A percentile compares a stretch with the other conserved stretches of the same genome.
phyloP scores from a whole-genome alignment of 2,113 vertebrate species.

The Tor tambroides region DNA sequence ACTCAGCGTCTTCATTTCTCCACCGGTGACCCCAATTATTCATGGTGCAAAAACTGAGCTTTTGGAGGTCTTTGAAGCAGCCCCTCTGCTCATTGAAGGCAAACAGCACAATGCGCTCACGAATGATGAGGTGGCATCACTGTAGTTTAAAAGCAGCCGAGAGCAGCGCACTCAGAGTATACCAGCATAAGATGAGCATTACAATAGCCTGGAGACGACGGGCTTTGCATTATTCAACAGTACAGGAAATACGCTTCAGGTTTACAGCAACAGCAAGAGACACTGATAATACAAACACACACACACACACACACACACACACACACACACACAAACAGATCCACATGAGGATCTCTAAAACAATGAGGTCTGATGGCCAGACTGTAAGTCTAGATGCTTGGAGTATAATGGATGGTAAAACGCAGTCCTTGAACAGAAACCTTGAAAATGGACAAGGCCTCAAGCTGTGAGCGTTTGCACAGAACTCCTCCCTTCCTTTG shows the following conservation, averaged over 20 bases:
- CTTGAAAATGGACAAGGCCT: slow-evolving; percentile 40
- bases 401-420: slow-evolving; percentile 24
- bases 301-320: not conserved
- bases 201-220: slow-evolving; percentile 28
- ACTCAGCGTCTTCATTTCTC: slow-evolving; percentile 1
- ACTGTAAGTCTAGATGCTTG: slow-evolving; percentile 14
- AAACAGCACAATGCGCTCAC: slow-evolving; percentile 16
- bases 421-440: slow-evolving; percentile 18
- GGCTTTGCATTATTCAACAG: slow-evolving; percentile 51
- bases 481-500: not conserved
- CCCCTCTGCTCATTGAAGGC: slow-evolving; percentile 26
- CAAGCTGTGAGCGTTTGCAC: not conserved
- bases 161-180: slow-evolving; percentile 4
- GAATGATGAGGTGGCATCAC: slow-evolving; percentile 34
- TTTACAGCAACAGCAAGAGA: slow-evolving; percentile 34
- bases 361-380: slow-evolving; percentile 25
- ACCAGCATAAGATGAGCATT: slow-evolving; percentile 29
- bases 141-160: slow-evolving; percentile 32
- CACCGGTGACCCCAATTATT: slow-evolving; percentile 24
- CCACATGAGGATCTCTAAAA: slow-evolving; percentile 25
- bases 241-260: slow-evolving; percentile 45
- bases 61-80: slow-evolving; percentile 31
- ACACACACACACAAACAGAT: slow-evolving; percentile 12
- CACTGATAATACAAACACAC: not conserved
- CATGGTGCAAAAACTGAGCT: not conserved